Evolutionary conservation across 2,888 invertebrate species (phyloP), one percentile per base, ranked within the genome.

Genomic region (Pachliopta kotzebuea): DNA sequence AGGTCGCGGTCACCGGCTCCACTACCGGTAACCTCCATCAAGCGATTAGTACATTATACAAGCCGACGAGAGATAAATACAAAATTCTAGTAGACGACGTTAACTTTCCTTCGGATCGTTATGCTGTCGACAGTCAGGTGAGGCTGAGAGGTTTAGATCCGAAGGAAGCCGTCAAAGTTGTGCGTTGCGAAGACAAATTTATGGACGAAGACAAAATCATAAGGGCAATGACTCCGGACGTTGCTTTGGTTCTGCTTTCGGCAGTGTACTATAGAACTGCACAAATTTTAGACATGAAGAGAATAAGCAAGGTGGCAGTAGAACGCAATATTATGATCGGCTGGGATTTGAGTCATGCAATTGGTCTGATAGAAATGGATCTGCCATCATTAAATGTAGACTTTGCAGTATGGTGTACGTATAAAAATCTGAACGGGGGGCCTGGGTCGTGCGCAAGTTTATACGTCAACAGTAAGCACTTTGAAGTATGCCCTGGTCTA

Each of bases 331-430:
- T 89, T 24, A 70, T 83, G 1, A 81, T 90, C 0, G 90, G 90
- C 1, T 90, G 88, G 88, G 90, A 90, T 58, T 69, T 89, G 2
- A 81, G 86, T 31, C 90, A 90, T 24, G 88, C 83, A 0, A 79
- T 81, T 9, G 90, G 90, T 0, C 78, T 79, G 2, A 67, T 89
- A 2, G 84, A 86, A 67, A 72, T 88, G 0, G 78, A 89, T 74
- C 69, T 90, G 4, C 84, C 83, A 52, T 70, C 76, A 20, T n/a
- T 87, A 4, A 84, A 88, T 63, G 73, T 79, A 23, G 90, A 90
- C 69, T 90, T 89, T 66, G 90, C 88, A 0, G 72, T 89, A 7
- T 89, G 89, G 90, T 89, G 88, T 63, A 89, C 86, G 3, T 90
- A 90, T 60, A 90, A 90, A 71, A 89, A 90, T 60, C 67, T 90